Base-by-base conservation (phyloP, 2,888 invertebrate genomes). In the Phyllotreta striolata region DNA sequence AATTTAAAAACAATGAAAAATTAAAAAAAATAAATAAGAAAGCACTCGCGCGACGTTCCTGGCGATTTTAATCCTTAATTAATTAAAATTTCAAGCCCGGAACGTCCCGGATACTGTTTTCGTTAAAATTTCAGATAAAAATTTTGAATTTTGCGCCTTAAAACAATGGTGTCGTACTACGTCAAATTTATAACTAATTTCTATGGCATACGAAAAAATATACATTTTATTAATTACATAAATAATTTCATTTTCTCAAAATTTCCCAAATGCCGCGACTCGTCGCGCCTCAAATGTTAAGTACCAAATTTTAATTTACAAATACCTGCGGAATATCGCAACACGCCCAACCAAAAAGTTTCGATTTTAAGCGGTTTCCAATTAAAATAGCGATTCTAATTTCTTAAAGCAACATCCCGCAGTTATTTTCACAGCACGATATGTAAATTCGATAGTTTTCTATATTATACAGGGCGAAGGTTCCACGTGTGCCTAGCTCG, bases 381-480 rank as follows among this genome's bases (percentile, higher is more conserved):
- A 24, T 24, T 24, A 24, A 24, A 24, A 24, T 24, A 24, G 24
- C 24, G 24, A 24, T 49, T 3, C 55, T 35, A 55, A 61, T 10
- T 13, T 40, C 38, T 56, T 47, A 8, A 40, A 14, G 59, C n/a
- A 34, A 14, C 6, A 34, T 58, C 47, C 24, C 24, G 24, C 10
- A 63, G 49, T 55, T 69, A 69, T 68, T 70, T 75, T 79, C 79
- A 80, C 79, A 79, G 80, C 79, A 75, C 79, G 79, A 79, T 80
- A 80, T 80, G 79, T 79, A 79, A 79, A 79, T 79, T 79, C 79
- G 79, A 75, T 78, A 73, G 72, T 73, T 74, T 72, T 70, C 58
- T 62, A 38, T 47, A 34, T 40, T 47, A 34, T 6, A 46, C 35
- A 38, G 43, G 39, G 7, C 46, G n/a, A 13, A 35, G 6, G 12